phyloP scores from a whole-genome alignment of 2,113 vertebrate species.

The Thamnaconus septentrionalis region DNA sequence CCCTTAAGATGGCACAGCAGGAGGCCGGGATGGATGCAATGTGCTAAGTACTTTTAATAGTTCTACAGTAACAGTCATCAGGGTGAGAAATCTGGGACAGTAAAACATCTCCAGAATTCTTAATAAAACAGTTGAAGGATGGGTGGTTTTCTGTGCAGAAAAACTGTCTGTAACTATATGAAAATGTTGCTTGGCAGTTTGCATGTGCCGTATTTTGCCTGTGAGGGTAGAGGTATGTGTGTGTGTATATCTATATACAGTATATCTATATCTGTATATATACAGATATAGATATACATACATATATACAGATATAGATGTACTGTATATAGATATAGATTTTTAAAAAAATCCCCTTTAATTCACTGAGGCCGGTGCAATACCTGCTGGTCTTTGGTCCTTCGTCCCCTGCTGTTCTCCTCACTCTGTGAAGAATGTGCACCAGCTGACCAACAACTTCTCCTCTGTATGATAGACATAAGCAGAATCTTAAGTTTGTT shows the following conservation, averaged over 20 bases:
- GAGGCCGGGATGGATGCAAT: slow-evolving; percentile 41
- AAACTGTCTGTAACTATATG: no score
- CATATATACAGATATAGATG: no score
- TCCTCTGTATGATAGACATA: slow-evolving; percentile 68
- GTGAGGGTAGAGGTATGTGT: no score
- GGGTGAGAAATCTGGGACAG: slow-evolving; percentile 35
- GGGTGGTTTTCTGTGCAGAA: background rate
- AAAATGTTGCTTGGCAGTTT: background rate
- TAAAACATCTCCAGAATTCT: slow-evolving; percentile 8
- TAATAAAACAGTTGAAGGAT: slow-evolving; percentile 1
- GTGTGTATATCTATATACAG: no score
- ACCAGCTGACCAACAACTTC: slow-evolving; percentile 78
- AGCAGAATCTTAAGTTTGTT: no score
- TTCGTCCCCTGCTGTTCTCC: slow-evolving; percentile 79
- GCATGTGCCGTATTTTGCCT: background rate
- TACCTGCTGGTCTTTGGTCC: slow-evolving; percentile 79
- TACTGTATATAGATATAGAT: no score
- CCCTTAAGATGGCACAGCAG: slow-evolving; percentile 42
- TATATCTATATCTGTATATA: no score
- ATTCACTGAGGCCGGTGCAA: background rate
- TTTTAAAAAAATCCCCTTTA: no score
- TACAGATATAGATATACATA: no score
- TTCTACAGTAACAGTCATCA: slow-evolving; percentile 34
- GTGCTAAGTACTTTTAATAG: slow-evolving; percentile 52
- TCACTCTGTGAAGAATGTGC: slow-evolving; percentile 74